phyloP scores from a whole-genome alignment of 2,888 invertebrate species.

The Drosophila algonquin region DNA sequence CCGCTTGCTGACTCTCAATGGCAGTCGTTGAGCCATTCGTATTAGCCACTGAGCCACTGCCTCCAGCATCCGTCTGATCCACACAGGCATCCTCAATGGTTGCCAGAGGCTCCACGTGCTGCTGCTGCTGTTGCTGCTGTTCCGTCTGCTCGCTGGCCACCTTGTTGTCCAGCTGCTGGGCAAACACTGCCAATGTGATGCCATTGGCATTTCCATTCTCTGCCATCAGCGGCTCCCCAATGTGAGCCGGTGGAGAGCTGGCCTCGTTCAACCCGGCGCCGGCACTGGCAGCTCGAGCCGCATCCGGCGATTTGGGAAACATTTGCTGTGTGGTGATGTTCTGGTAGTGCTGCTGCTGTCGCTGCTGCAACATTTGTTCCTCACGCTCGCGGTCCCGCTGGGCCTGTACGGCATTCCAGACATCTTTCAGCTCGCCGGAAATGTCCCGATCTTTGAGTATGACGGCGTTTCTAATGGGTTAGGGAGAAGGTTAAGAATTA shows the following conservation, averaged over 20 bases:
- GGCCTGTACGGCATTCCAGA: constrained; percentile 89
- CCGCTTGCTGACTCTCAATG: constrained; percentile 30
- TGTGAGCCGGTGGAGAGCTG: constrained; percentile 52
- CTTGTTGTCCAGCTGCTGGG: constrained; percentile 76
- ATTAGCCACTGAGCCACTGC: constrained; percentile 25
- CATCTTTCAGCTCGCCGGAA: constrained; percentile 89
- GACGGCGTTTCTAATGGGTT: constrained; percentile 83
- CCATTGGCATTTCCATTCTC: constrained; percentile 58
- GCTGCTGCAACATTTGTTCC: constrained; percentile 83
- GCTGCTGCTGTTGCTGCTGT: constrained; percentile 18
- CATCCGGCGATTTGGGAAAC: constrained; percentile 78
- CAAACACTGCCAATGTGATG: constrained; percentile 69
- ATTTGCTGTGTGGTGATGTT: constrained; percentile 81
- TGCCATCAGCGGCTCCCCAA: constrained; percentile 54
- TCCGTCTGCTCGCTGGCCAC: constrained; percentile 63
- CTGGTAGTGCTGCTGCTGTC: constrained; percentile 82
- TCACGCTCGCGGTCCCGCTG: constrained; percentile 84
- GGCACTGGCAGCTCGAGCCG: constrained; percentile 57
- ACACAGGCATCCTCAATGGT: constrained; percentile 45
- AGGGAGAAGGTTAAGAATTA: not conserved
- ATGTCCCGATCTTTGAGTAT: constrained; percentile 89
- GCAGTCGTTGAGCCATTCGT: constrained; percentile 39
- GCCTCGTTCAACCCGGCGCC: constrained; percentile 43
- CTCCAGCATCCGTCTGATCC: constrained; percentile 71
- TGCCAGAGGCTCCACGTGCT: constrained; percentile 24